Percentiles rank a stretch among this genome's conserved stretches.
These are phyloP conservation scores for Carlito syrichta DNA, from an alignment of 2,113 vertebrate species.

Conservation along the genomic window DNA sequence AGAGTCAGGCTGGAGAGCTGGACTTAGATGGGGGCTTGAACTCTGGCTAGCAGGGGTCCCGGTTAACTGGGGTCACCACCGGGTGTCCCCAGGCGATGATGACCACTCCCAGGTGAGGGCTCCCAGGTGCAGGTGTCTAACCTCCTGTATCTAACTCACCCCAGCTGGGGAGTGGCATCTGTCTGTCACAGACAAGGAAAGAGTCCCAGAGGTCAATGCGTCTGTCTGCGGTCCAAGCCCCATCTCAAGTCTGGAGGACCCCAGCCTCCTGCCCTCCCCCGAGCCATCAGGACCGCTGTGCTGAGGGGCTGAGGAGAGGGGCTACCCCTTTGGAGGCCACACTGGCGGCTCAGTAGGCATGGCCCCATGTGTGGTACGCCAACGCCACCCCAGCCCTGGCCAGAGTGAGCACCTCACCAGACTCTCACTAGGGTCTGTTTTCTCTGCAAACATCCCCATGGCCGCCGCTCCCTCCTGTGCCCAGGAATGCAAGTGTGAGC, in stretches of 20 bases:
- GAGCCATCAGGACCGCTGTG: background rate
- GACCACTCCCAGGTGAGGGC: background rate
- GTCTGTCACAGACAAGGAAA: background rate
- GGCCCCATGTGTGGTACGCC: slow-evolving; percentile 74
- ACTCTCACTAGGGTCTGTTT: slow-evolving; percentile 82
- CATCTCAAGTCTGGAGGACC: background rate
- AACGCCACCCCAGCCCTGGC: slow-evolving; percentile 71
- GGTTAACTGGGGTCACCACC: background rate
- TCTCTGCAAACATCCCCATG: slow-evolving; percentile 81
- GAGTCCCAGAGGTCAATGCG: background rate
- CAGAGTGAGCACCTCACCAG: slow-evolving; percentile 80
- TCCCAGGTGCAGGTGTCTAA: background rate
- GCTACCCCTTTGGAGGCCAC: rapidly evolving
- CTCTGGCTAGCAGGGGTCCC: background rate
- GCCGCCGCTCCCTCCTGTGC: slow-evolving; percentile 69
- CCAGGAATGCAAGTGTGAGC: slow-evolving; percentile 79
- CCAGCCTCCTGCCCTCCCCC: background rate
- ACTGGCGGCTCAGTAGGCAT: slow-evolving; percentile 74
- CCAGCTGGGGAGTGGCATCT: too few relatives aligned
- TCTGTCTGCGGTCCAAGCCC: background rate
- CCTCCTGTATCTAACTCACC: background rate
- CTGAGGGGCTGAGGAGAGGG: background rate
- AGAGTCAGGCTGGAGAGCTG: background rate
- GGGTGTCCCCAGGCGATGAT: background rate
- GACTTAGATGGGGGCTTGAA: background rate